These are phyloP conservation scores for Magallana ariakensis DNA, from an alignment of 1,140 invertebrate species.

Conservation along the genomic window DNA sequence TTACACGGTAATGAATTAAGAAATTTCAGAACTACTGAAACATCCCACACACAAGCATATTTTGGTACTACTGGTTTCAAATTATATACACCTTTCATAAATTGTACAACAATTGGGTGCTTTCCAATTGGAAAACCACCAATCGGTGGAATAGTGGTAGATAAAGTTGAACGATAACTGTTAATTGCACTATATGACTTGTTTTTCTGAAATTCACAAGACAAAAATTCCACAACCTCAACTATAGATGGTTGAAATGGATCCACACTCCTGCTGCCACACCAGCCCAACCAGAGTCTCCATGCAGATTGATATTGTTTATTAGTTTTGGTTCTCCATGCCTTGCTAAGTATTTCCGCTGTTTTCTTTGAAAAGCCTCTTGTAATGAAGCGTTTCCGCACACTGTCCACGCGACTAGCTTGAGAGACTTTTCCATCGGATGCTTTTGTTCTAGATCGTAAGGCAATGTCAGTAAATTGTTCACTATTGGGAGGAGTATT, in stretches of 20 bases:
- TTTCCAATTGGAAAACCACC: neutral
- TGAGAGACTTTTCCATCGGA: neutral
- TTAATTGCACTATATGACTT: neutral
- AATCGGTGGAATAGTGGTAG: neutral
- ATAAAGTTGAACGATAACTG: neutral
- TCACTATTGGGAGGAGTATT: slow-evolving; percentile 29
- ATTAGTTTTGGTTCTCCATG: neutral
- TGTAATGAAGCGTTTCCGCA: neutral
- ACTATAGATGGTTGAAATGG: neutral
- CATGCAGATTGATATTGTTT: neutral
- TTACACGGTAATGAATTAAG: slow-evolving; percentile 7
- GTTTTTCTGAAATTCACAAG: neutral
- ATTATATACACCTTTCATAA: neutral
- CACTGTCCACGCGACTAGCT: neutral
- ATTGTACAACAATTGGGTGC: neutral
- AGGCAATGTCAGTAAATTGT: neutral
- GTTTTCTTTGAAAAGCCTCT: slow-evolving; percentile 7
- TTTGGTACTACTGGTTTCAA: neutral
- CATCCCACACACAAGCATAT: slow-evolving; percentile 57
- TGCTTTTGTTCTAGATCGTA: neutral
- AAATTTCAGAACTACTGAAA: slow-evolving; percentile 43
- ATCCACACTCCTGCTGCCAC: neutral
- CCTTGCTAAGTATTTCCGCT: neutral
- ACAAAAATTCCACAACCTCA: neutral
- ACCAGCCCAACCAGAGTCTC: neutral